Percentiles rank a stretch among this genome's conserved stretches.
Evolutionary conservation across 92 coral and sea anemone species (phyloP).

Genomic region (Pocillopora grandis): DNA sequence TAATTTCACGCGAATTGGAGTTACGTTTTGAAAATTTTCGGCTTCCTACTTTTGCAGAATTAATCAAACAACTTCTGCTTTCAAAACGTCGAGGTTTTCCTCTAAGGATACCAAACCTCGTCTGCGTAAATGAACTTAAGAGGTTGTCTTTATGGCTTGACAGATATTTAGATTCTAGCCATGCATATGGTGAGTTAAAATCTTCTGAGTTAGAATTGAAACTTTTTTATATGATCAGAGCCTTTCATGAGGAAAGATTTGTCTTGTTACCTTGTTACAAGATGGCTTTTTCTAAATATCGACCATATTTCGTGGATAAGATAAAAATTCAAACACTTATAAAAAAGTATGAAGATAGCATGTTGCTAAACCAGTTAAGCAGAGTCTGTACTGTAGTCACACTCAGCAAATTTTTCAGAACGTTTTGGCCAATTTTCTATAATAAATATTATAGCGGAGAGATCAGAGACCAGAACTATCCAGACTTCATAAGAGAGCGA

Average conservation of each 20-base stretch:
- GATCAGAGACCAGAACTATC: neutral
- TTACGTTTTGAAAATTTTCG: neutral
- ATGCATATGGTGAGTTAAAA: neutral
- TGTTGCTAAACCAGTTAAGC: neutral
- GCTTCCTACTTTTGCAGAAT: neutral
- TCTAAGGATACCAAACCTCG: neutral
- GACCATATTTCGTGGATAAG: conserved; percentile 1
- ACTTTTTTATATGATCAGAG: conserved; percentile 7
- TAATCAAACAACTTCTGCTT: neutral
- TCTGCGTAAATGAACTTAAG: neutral
- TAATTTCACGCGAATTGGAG: neutral
- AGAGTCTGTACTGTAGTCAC: neutral
- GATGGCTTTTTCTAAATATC: conserved; percentile 1
- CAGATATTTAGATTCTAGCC: neutral
- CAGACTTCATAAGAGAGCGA: conserved; percentile 11
- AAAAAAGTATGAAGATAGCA: neutral
- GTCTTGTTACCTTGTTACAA: neutral
- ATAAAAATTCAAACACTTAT: neutral
- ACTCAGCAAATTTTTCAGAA: too few species aligned
- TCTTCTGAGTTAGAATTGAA: too few species aligned
- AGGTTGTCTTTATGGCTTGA: too few species aligned
- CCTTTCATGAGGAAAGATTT: neutral
- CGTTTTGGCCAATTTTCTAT: too few species aligned
- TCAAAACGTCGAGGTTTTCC: neutral
- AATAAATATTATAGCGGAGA: too few species aligned